These are phyloP conservation scores for Selenia dentaria DNA, from an alignment of 2,888 invertebrate genomes.

Conservation along the genomic window DNA sequence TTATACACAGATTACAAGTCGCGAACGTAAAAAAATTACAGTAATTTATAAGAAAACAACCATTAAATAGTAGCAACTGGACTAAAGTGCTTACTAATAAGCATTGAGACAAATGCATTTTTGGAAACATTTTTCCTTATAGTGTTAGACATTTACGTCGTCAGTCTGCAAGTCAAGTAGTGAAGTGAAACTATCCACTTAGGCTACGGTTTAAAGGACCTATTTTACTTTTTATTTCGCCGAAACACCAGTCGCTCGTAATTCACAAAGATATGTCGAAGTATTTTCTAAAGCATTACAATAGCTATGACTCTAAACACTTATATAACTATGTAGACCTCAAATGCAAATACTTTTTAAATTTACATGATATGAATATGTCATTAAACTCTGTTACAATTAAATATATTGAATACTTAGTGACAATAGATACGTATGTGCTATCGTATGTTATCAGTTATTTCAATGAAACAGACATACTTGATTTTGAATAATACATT, in stretches of 20 bases:
- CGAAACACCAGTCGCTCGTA: slow-evolving; percentile 66
- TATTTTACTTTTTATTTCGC: slow-evolving; percentile 46
- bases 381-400: slow-evolving; percentile 80
- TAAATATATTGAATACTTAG: slow-evolving; percentile 67
- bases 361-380: slow-evolving; percentile 85
- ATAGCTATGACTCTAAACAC: slow-evolving; percentile 82
- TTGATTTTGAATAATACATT: slow-evolving; percentile 20
- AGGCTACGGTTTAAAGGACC: slow-evolving; percentile 38
- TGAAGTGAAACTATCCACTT: slow-evolving; percentile 54
- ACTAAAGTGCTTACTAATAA: slow-evolving; percentile 59
- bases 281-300: slow-evolving; percentile 81
- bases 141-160: slow-evolving; percentile 48
- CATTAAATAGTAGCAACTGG: slow-evolving; percentile 51
- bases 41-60: slow-evolving; percentile 51
- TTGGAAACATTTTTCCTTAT: slow-evolving; percentile 59
- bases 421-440: slow-evolving; percentile 54
- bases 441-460: slow-evolving; percentile 30
- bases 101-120: slow-evolving; percentile 73
- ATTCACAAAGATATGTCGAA: slow-evolving; percentile 82
- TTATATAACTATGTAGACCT: slow-evolving; percentile 83
- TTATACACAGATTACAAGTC: slow-evolving; percentile 71
- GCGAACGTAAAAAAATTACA: slow-evolving; percentile 64
- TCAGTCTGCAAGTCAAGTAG: slow-evolving; percentile 70
- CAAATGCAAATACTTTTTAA: slow-evolving; percentile 83
- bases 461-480: slow-evolving; percentile 25